A percentile compares a stretch with the other conserved stretches of the same genome.
phyloP scores from a whole-genome alignment of 2,113 vertebrate species.

The Capreolus pygargus region DNA sequence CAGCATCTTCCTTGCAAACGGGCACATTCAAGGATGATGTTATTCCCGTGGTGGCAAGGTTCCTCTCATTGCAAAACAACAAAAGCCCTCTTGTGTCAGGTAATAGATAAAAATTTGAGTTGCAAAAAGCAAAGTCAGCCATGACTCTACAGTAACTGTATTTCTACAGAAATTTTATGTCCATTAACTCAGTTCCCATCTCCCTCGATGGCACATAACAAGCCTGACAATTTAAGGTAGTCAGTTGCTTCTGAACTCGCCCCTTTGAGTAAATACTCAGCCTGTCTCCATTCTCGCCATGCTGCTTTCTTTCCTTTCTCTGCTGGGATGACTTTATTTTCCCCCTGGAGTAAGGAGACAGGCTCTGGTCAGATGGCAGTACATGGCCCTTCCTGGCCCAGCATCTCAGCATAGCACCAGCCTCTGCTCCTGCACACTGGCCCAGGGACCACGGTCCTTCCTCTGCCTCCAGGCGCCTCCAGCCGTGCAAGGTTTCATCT shows the following conservation, averaged over 20 bases:
- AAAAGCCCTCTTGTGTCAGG: neutral
- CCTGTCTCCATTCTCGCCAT: neutral
- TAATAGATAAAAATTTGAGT: neutral
- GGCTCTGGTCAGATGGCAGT: too few species aligned
- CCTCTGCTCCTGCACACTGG: neutral
- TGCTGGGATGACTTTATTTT: accelerated
- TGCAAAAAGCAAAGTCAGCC: neutral
- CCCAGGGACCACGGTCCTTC: too few species aligned
- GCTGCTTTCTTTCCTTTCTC: neutral
- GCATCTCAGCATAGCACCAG: too few species aligned
- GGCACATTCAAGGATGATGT: neutral
- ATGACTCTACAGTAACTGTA: neutral
- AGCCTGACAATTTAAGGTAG: neutral
- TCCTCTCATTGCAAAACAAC: neutral
- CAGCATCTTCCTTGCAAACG: neutral
- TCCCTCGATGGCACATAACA: neutral
- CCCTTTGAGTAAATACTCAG: neutral
- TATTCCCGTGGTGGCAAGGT: neutral
- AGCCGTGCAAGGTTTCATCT: neutral
- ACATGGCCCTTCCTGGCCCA: neutral
- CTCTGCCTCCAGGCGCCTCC: neutral
- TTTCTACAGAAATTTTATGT: neutral
- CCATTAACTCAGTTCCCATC: neutral
- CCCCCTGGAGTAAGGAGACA: neutral
- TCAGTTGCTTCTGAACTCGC: neutral